phyloP scores from a whole-genome alignment of 1,140 invertebrate species.

The Telenomus remus region DNA sequence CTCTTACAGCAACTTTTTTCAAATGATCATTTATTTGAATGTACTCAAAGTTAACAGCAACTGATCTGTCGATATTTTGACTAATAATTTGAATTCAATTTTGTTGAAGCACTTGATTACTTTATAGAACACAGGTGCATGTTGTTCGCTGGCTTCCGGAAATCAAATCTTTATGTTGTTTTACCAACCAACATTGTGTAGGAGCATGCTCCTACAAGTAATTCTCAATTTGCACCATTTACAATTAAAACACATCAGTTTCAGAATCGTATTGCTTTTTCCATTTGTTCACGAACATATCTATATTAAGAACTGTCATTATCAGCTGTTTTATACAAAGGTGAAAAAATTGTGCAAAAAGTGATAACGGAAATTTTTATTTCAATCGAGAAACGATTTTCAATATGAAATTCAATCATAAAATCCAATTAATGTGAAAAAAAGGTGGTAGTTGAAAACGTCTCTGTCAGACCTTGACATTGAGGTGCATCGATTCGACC shows the following conservation, averaged over 20 bases:
- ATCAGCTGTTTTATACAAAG: too few species aligned
- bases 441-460: not conserved
- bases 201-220: too few species aligned
- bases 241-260: not conserved
- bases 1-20: slow-evolving; percentile 9
- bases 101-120: slow-evolving; percentile 23
- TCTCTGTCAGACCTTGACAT: slow-evolving; percentile 18
- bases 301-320: too few species aligned
- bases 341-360: too few species aligned
- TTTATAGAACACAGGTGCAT: slow-evolving; percentile 8
- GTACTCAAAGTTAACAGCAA: slow-evolving; percentile 14
- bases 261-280: too few species aligned
- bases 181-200: too few species aligned
- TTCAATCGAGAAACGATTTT: not conserved
- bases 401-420: too few species aligned
- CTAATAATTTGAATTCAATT: slow-evolving; percentile 27
- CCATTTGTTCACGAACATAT: too few species aligned
- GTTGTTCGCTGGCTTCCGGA: slow-evolving; percentile 7
- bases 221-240: too few species aligned
- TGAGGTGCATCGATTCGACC: slow-evolving; percentile 18
- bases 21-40: slow-evolving; percentile 14
- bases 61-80: not conserved
- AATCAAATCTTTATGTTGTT: not conserved
- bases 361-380: not conserved
- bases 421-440: too few species aligned